Conservation (phyloP, 2,113 vertebrate species). For the Anarrhichthys ocellatus region DNA sequence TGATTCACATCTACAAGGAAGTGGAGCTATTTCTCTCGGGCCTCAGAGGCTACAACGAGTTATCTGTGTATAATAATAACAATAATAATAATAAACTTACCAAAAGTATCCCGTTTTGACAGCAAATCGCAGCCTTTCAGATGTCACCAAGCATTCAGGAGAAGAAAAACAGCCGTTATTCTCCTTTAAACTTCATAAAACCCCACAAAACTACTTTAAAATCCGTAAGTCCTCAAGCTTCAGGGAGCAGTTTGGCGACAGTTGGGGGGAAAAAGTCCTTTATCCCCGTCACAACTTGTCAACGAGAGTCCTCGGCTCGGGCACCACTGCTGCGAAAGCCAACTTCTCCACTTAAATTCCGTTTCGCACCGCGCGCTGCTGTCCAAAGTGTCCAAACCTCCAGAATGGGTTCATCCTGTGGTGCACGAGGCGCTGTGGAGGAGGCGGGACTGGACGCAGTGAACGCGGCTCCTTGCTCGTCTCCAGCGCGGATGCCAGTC, state of each 20-base stretch:
- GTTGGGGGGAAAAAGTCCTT: slow-evolving; percentile 2
- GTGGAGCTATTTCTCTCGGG: not conserved
- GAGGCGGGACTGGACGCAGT: not conserved
- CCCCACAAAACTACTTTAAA: slow-evolving; percentile 43
- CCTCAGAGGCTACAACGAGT: not conserved
- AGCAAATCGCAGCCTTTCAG: slow-evolving; percentile 13
- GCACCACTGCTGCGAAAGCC: slow-evolving; percentile 22
- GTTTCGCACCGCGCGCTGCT: slow-evolving; percentile 36
- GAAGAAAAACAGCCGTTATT: slow-evolving; percentile 17
- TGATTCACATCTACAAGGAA: slow-evolving; percentile 55
- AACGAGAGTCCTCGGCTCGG: slow-evolving; percentile 35
- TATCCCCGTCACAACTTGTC: slow-evolving; percentile 48
- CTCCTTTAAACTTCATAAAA: slow-evolving; percentile 49
- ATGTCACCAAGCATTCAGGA: slow-evolving; percentile 36
- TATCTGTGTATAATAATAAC: not conserved
- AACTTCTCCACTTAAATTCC: slow-evolving; percentile 63
- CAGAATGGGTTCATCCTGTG: slow-evolving; percentile 43
- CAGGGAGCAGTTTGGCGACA: slow-evolving; percentile 6
- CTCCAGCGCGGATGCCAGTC: slow-evolving; percentile 18
- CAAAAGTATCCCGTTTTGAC: slow-evolving; percentile 41
- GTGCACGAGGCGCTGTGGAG: not conserved
- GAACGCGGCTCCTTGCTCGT: slow-evolving; percentile 26
- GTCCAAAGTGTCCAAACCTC: slow-evolving; percentile 52
- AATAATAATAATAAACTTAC: slow-evolving; percentile 42
- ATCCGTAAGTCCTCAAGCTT: slow-evolving; percentile 47